Percentiles rank a stretch among this genome's conserved stretches.
phyloP scores from a whole-genome alignment of 2,113 vertebrate genomes.

The Lutjanus erythropterus region DNA sequence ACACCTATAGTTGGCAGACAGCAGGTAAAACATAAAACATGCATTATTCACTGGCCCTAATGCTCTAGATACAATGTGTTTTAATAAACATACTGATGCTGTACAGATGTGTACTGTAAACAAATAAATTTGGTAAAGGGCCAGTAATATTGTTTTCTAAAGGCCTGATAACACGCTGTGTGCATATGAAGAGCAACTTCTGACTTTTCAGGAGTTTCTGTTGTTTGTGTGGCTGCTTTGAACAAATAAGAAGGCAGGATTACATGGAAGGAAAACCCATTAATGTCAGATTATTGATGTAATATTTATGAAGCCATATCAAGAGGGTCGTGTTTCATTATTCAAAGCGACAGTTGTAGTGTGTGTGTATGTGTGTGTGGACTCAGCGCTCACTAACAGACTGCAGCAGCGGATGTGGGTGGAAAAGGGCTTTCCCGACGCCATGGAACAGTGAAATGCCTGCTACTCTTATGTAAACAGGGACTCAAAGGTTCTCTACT shows the following conservation, averaged over 20 bases:
- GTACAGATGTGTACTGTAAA: constrained; percentile 7
- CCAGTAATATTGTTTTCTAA: neutral
- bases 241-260: constrained; percentile 65
- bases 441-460: constrained; percentile 64
- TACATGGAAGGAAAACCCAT: constrained; percentile 72
- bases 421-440: constrained; percentile 84
- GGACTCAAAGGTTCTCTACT: constrained; percentile 52
- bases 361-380: constrained; percentile 29
- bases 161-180: neutral
- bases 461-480: constrained; percentile 73
- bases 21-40: constrained; percentile 37
- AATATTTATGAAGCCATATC: constrained; percentile 86
- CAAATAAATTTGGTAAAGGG: constrained; percentile 12
- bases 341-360: constrained; percentile 67
- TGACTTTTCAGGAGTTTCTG: constrained; percentile 62
- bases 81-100: neutral
- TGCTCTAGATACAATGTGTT: neutral
- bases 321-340: constrained; percentile 82
- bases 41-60: constrained; percentile 20
- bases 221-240: constrained; percentile 50
- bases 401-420: constrained; percentile 74
- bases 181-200: neutral
- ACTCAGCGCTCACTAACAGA: constrained; percentile 68
- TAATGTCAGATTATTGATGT: constrained; percentile 84
- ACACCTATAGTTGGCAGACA: constrained; percentile 48